These are phyloP conservation scores for Entomyzon cyanotis DNA, from an alignment of 2,113 vertebrate genomes.

Conservation along the genomic window DNA sequence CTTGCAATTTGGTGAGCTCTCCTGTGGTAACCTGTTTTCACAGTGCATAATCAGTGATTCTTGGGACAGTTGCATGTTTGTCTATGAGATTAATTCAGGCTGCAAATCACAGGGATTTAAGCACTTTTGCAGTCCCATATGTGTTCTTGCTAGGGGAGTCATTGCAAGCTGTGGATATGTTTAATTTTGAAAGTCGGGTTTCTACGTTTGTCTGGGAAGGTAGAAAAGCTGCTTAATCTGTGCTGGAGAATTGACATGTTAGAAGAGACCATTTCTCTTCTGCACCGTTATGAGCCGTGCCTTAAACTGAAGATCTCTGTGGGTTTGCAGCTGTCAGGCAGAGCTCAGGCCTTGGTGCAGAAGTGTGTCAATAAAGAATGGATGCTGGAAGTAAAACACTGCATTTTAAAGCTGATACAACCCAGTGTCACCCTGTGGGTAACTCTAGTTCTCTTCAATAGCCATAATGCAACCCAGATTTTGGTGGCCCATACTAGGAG, in stretches of 20 bases:
- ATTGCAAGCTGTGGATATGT: neutral
- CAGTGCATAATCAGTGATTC: neutral
- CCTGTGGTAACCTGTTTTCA: neutral
- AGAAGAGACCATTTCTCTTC: neutral
- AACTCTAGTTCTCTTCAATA: neutral
- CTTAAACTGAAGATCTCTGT: neutral
- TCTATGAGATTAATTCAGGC: neutral
- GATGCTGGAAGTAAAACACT: neutral
- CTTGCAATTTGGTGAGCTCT: neutral
- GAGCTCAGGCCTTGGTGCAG: neutral
- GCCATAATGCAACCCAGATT: neutral
- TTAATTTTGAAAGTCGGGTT: neutral
- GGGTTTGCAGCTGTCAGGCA: neutral
- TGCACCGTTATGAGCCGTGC: accelerated
- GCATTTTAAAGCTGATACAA: neutral
- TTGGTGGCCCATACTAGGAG: neutral
- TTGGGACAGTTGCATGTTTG: neutral
- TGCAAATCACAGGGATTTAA: neutral
- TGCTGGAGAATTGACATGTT: neutral
- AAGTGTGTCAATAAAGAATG: neutral
- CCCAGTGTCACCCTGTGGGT: neutral
- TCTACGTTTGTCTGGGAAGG: neutral
- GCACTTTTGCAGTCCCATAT: neutral
- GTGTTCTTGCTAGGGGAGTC: neutral
- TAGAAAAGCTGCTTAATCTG: neutral